phyloP scores from a whole-genome alignment of 2,113 vertebrate species.

The Pholis gunnellus region DNA sequence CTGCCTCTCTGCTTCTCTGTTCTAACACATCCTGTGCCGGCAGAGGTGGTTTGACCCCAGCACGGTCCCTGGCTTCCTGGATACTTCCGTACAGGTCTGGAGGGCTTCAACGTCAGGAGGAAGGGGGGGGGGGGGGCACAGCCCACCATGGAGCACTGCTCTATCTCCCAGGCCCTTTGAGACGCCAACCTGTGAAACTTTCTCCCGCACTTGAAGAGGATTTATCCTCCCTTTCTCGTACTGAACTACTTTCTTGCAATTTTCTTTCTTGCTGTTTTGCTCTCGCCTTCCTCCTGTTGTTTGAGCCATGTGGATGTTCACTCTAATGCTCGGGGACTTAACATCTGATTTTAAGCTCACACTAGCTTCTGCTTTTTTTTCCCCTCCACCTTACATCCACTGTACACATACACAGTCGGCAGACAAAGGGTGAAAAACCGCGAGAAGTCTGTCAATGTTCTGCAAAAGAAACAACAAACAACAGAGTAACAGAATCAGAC shows the following conservation, averaged over 20 bases:
- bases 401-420: slow-evolving; percentile 30
- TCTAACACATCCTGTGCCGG: slow-evolving; percentile 46
- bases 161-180: slow-evolving; percentile 1
- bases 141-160: slow-evolving; percentile 42
- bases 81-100: slow-evolving; percentile 52
- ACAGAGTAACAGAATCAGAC: slow-evolving; percentile 55
- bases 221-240: slow-evolving; percentile 4
- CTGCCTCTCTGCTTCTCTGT: slow-evolving; percentile 47
- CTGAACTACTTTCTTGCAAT: slow-evolving; percentile 23
- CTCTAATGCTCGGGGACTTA: slow-evolving; percentile 41
- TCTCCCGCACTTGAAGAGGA: slow-evolving; percentile 22
- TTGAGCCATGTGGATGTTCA: slow-evolving; percentile 35
- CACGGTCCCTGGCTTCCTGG: slow-evolving; percentile 58
- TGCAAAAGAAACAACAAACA: slow-evolving; percentile 40
- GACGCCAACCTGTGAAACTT: slow-evolving; percentile 23
- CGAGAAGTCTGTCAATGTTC: slow-evolving; percentile 63
- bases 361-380: slow-evolving; percentile 32
- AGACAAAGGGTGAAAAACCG: slow-evolving; percentile 42
- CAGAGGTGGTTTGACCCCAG: slow-evolving; percentile 62
- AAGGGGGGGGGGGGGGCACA: background rate
- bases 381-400: background rate
- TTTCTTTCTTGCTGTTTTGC: slow-evolving; percentile 15
- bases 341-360: slow-evolving; percentile 66
- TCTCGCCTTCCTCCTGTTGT: slow-evolving; percentile 33
- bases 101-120: slow-evolving; percentile 18